Percentiles rank a stretch among this genome's conserved stretches.
phyloP scores from a whole-genome alignment of 2,888 invertebrate genomes.

The Herminia tarsipennalis region DNA sequence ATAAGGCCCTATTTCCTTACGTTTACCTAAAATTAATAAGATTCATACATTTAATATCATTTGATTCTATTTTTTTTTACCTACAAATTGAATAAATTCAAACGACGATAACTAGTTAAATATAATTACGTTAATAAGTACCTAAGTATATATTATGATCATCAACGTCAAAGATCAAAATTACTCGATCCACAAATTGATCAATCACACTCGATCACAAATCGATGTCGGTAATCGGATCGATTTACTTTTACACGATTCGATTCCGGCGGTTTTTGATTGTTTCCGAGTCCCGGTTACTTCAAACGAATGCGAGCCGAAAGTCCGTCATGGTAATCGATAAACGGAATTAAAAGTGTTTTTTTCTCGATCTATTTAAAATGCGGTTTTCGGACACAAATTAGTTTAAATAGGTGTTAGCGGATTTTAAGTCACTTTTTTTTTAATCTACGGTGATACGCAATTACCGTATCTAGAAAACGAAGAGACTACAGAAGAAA shows the following conservation, averaged over 20 bases:
- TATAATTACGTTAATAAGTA: no score
- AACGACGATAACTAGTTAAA: no score
- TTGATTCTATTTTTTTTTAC: no score
- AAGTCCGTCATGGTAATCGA: constrained; percentile 70
- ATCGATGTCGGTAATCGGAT: constrained; percentile 71
- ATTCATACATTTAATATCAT: no score
- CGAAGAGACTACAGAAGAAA: no score
- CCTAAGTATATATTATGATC: no score
- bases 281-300: constrained; percentile 61
- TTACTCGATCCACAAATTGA: constrained; percentile 40
- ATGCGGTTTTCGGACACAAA: constrained; percentile 13
- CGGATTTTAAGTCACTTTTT: constrained; percentile 16
- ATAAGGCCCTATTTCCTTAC: no score
- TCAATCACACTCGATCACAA: constrained; percentile 62
- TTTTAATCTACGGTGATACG: no score
- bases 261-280: constrained; percentile 68
- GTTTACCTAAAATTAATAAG: no score
- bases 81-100: no score
- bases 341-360: constrained; percentile 50
- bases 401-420: constrained; percentile 10
- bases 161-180: constrained; percentile 25
- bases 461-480: no score
- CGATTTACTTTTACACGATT: constrained; percentile 67
- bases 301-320: constrained; percentile 59
- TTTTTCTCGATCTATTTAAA: constrained; percentile 36